These are phyloP conservation scores for Percopsis transmontana DNA, from an alignment of 2,113 vertebrate species.

Conservation along the genomic window DNA sequence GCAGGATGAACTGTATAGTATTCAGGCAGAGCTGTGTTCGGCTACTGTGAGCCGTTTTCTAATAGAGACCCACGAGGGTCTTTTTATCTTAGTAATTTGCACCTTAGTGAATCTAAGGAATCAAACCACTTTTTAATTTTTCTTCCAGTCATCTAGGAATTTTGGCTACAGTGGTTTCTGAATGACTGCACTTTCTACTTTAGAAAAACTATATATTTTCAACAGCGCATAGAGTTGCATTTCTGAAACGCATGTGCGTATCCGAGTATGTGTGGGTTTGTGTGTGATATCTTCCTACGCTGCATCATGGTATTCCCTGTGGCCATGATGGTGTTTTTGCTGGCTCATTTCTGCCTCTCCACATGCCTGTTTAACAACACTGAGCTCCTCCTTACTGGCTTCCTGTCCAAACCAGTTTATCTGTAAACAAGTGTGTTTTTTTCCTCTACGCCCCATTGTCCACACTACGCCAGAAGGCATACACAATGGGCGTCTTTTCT, in stretches of 20 bases:
- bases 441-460: conserved; percentile 74
- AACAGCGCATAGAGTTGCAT: background rate
- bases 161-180: conserved; percentile 6
- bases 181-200: background rate
- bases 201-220: background rate
- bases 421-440: conserved; percentile 80
- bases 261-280: conserved; percentile 2
- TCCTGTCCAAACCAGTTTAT: conserved; percentile 81
- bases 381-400: conserved; percentile 77
- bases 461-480: conserved; percentile 66
- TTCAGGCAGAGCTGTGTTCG: conserved; percentile 46
- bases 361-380: conserved; percentile 78
- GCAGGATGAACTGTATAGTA: conserved; percentile 67
- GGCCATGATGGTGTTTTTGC: conserved; percentile 70
- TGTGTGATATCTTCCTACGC: conserved; percentile 29
- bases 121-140: conserved; percentile 29
- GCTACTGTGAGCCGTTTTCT: conserved; percentile 57
- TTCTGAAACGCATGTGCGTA: conserved; percentile 9
- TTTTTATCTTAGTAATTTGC: conserved; percentile 46
- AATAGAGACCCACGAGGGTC: conserved; percentile 28
- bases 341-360: conserved; percentile 76
- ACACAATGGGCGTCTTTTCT: conserved; percentile 64
- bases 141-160: background rate
- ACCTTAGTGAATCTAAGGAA: conserved; percentile 37
- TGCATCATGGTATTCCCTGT: conserved; percentile 59